Evolutionary conservation across 2,113 vertebrate genomes (phyloP).

Genomic region (Hirundichthys speculiger): DNA sequence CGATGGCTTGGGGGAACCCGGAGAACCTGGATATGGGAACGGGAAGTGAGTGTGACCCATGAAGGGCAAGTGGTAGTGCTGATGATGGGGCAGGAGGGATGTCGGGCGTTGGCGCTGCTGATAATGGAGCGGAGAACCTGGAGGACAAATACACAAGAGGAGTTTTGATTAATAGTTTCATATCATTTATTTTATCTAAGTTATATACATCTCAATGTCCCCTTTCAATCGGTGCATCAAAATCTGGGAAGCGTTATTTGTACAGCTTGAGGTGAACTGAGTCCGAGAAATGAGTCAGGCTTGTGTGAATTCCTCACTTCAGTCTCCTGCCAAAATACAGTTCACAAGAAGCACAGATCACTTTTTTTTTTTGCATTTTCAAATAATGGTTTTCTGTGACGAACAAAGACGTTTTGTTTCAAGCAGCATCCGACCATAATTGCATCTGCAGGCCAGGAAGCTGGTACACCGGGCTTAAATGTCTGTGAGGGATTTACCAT

Average conservation of each 20-base stretch:
- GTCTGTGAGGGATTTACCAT: conserved; percentile 29
- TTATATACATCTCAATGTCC: no score
- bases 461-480: conserved; percentile 8
- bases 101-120: conserved; percentile 59
- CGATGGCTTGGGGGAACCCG: conserved; percentile 59
- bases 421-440: conserved; percentile 45
- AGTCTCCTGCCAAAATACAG: conserved; percentile 20
- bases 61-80: conserved; percentile 74
- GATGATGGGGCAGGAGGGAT: conserved; percentile 68
- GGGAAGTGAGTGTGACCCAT: conserved; percentile 74
- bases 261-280: no score
- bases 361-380: conserved; percentile 11
- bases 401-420: conserved; percentile 64
- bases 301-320: no score
- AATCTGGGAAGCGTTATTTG: no score
- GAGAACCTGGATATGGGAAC: conserved; percentile 71
- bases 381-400: conserved; percentile 56
- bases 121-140: conserved; percentile 72
- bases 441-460: conserved; percentile 22
- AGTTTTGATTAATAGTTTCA: no score
- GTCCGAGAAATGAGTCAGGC: no score
- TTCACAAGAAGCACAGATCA: conserved; percentile 43
- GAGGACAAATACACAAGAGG: conserved; percentile 31
- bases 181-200: no score
- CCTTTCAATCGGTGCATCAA: no score